Evolutionary conservation across 2,888 invertebrate species (phyloP), one percentile per base, ranked within the genome.

Genomic region (Hesperia comma): DNA sequence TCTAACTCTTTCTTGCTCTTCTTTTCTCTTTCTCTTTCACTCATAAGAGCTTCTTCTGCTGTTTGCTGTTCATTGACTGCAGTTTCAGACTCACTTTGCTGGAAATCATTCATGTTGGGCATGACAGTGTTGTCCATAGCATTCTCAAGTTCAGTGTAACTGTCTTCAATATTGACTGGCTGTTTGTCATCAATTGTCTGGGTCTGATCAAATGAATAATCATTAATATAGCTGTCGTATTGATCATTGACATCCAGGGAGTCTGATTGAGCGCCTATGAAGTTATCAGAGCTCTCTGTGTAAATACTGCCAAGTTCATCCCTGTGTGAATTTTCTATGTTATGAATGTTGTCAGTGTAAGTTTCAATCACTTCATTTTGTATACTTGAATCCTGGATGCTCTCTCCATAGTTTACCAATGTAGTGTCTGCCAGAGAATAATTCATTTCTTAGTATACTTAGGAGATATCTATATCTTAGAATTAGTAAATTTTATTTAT

Each of bases 1-100:
- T 99, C 98, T 10, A 98, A 82, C 86, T 98, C 98, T 70, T 95
- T 96, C 87, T 96, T 96, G 77, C 95, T 95, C 86, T 95, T 96
- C 62, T 94, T 94, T 78, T 96, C 96, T 78, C 95, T 95, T 79
- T 95, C 95, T 69, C 93, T 93, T 68, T 94, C 92, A 83, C 84
- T 92, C 80, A 92, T 86, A 14, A 88, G 72, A 78, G 87, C 84
- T 70, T 93, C 91, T 56, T 92, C 91, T 32, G 85, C 81, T 68
- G 83, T 89, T 68, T 86, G 85, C 77, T 83, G 82, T 71, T 88
- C 88, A 81, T 83, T 81, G 71, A 77, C 77, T 67, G 77, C 79
- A 46, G 74, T 69, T 17, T 12, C 40, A 49, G 74, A 70, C 40
- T 91, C 88, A 76, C 76, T 81, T 70, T 87, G 87, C 69, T 87